Base-by-base conservation (phyloP, 2,888 invertebrate species). In the Drosophila kuntzei region DNA sequence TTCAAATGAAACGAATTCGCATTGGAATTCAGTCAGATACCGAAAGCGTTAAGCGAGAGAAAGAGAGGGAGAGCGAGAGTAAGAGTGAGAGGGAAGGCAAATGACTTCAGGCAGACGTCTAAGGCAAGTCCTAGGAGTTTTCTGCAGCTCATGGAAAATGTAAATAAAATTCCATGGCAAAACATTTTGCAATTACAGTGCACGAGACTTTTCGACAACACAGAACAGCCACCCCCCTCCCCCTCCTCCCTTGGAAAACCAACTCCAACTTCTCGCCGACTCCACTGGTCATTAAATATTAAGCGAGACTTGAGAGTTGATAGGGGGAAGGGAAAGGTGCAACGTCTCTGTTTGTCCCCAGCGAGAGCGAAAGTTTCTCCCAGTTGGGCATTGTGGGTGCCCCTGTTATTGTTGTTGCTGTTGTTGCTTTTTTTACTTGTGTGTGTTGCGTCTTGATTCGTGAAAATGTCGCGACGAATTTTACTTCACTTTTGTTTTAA, bases 201-300 rank as follows among this genome's bases (percentile, higher is more conserved):
- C 78, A 71, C 80, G 58, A 69, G 66, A 57, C 63, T 75, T 54
- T 68, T 53, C 43, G 34, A 37, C 47, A 44, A 29, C 37, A 41
- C 36, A 22, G 18, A 12, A 4, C 11, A n/a, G 8, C 36, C 20
- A 44, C 18, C 44, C 18, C 41, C 22, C 27, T 16, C 0, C 36
- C 29, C 9, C 29, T 6, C 29, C n/a, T n/a, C 43, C 5, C 7
- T 16, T 18, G 16, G 39, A n/a, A 46, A 49, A 36, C 51, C 53
- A 64, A 12, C 41, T 37, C 51, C 50, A 32, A 49, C 53, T 78
- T 67, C 76, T 55, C 39, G 76, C 74, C 75, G 78, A 77, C 83
- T 71, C 58, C 76, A 65, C 49, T 89, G 87, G 90, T 90, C 89
- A 90, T 89, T 89, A 89, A 90, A 89, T 90, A 89, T 90, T 89